Base-by-base conservation (phyloP, 2,888 invertebrate genomes). In the Dioctria rufipes region DNA sequence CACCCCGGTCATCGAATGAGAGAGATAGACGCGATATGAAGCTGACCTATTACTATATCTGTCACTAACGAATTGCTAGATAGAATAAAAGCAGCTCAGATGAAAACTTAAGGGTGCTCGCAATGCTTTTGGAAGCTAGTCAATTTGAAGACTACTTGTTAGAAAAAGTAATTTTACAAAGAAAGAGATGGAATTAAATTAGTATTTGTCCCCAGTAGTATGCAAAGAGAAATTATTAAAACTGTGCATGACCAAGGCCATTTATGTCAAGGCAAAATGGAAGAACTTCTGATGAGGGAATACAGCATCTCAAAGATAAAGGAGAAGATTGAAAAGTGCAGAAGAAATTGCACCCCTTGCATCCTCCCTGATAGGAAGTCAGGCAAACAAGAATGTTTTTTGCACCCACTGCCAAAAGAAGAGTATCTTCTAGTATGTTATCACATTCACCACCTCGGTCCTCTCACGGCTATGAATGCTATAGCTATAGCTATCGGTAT, bases 371-470 rank as follows among this genome's bases (percentile, higher is more conserved):
- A 78, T 3, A 86, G 87, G 0, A 87, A 86, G 75, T 25, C 25
- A 25, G 25, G 25, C 25, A 25, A 25, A 25, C 25, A 25, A 25
- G 25, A 1, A 25, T 0, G 25, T 25, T 25, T 25, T 0, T 25
- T 25, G 25, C 25, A 25, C 25, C 25, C 25, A 25, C 25, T 25
- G 65, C 84, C 85, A 13, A 87, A 87, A 58, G 83, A 65, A 2
- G 80, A 80, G 0, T 60, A 66, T 1, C 87, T 86, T 4, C 69
- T 87, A 9, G 81, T 84, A 8, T 87, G 86, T 0, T 85, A 83
- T 11, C 86, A 87, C 66, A 66, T 86, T 5, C 87, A 87, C 71
- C 88, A 88, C 66, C 11, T 88, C 4, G 87, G 87, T 3, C 87
- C 87, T 3, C 46, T 86, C 71, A 69, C 61, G 4, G 66, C 54